Conservation (phyloP, 1,140 invertebrate species). For the Drosophila lowei region DNA sequence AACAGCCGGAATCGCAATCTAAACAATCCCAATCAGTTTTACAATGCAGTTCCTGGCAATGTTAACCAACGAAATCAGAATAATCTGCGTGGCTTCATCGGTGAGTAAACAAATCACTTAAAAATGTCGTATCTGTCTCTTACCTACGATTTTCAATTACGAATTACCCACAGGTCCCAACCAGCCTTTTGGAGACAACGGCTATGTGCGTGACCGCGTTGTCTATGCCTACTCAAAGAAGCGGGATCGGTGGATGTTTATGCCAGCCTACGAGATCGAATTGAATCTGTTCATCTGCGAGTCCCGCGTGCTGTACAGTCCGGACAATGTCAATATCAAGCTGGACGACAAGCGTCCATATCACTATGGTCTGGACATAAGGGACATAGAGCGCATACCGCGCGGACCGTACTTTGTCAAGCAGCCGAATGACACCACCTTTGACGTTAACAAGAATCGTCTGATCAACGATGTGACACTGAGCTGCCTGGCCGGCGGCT, state of each 20-base stretch:
- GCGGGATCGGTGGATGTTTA: conserved; percentile 92
- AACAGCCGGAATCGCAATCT: conserved; percentile 75
- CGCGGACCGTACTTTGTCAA: conserved; percentile 94
- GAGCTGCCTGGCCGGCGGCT: conserved; percentile 94
- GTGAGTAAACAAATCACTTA: conserved; percentile 17
- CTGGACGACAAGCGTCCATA: conserved; percentile 90
- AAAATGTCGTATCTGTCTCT: neutral
- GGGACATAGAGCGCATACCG: conserved; percentile 91
- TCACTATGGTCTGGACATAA: conserved; percentile 91
- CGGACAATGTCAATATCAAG: conserved; percentile 84
- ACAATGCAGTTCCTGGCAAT: conserved; percentile 83
- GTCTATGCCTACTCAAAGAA: conserved; percentile 88
- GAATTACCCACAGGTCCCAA: conserved; percentile 45
- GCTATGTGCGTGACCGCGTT: conserved; percentile 84
- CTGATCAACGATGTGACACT: conserved; percentile 89
- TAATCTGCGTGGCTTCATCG: conserved; percentile 71
- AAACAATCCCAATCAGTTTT: conserved; percentile 82
- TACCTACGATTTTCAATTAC: no score
- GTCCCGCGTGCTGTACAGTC: conserved; percentile 88
- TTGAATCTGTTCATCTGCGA: conserved; percentile 94
- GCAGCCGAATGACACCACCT: conserved; percentile 92
- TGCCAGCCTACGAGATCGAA: conserved; percentile 90
- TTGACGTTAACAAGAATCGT: conserved; percentile 90
- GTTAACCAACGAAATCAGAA: conserved; percentile 74
- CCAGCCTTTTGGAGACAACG: conserved; percentile 70